Base-by-base conservation (phyloP, 2,888 invertebrate genomes). In the Aproaerema taeniolella region DNA sequence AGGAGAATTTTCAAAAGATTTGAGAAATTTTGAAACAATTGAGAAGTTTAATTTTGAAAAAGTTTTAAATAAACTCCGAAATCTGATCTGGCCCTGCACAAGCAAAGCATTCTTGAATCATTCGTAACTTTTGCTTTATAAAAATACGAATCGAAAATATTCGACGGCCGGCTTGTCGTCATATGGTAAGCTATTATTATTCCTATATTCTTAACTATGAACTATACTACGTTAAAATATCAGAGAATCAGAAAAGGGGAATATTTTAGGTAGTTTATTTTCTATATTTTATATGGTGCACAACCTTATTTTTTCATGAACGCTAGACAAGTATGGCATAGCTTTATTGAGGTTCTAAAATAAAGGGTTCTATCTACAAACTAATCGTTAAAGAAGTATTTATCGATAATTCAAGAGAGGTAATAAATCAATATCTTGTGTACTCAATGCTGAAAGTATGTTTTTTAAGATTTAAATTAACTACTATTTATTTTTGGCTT, bases 61-160 rank as follows among this genome's bases (percentile, higher is more conserved):
- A 56, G 50, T 52, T 42, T 52, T 45, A 55, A 67, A 57, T 14
- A 54, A 47, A 55, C 52, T 50, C 17, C 40, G 54, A 53, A 51
- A 55, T 62, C 66, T 61, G 59, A 63, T 67, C 62, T 62, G 81
- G 83, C 83, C 81, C 82, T 73, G 82, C 80, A 67, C 75, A 86
- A 86, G 85, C 85, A 80, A 85, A 86, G 85, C 85, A 67, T 74
- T 68, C 76, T 60, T 67, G 17, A 64, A 62, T 79, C 85, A 69
- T 82, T 85, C 85, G 82, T 78, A 81, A 80, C 77, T 79, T 82
- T 82, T 82, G 81, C 77, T 79, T 80, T 83, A 83, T 82, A 83
- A 85, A 86, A 85, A 86, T 82, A 85, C 85, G 82, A 85, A 83
- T 86, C 80, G 81, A 85, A 85, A 86, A 83, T 85, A 83, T 81